These are phyloP conservation scores for Poecilia velifera DNA, from an alignment of 2,797 vertebrate genomes.

Conservation along the genomic window DNA sequence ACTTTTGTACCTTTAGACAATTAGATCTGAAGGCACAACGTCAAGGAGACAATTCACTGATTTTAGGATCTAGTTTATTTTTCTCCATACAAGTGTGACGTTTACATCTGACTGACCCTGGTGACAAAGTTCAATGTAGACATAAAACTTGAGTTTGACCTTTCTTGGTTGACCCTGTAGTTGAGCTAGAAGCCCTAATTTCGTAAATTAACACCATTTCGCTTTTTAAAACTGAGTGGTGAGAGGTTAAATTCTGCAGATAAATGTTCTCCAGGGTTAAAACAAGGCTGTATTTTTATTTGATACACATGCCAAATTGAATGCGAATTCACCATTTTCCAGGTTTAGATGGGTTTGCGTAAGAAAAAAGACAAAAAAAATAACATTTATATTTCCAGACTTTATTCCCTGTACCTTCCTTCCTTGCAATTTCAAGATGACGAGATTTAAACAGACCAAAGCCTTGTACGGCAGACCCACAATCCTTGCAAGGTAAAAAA, in stretches of 20 bases:
- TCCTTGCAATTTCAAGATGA: not conserved
- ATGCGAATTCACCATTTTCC: not conserved
- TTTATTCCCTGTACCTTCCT: not conserved
- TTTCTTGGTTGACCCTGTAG: not conserved
- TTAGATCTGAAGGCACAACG: not conserved
- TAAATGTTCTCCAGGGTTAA: not conserved
- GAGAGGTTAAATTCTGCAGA: not conserved
- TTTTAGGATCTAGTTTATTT: not conserved
- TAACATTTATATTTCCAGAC: not conserved
- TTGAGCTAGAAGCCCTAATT: not conserved
- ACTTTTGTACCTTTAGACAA: not conserved
- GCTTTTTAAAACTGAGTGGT: not conserved
- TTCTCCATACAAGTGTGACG: not conserved
- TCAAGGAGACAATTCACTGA: not conserved
- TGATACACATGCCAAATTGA: not conserved
- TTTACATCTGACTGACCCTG: not conserved
- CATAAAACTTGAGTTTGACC: not conserved
- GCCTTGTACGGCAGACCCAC: not conserved
- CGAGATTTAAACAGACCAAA: not conserved
- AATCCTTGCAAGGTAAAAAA: not conserved
- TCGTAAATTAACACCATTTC: not conserved
- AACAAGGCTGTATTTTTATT: not conserved
- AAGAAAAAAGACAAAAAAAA: not conserved
- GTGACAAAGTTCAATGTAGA: not conserved
- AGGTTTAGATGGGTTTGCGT: not conserved